These are phyloP conservation scores for Chiloscyllium plagiosum DNA, from an alignment of 2,113 vertebrate genomes.

Conservation along the genomic window DNA sequence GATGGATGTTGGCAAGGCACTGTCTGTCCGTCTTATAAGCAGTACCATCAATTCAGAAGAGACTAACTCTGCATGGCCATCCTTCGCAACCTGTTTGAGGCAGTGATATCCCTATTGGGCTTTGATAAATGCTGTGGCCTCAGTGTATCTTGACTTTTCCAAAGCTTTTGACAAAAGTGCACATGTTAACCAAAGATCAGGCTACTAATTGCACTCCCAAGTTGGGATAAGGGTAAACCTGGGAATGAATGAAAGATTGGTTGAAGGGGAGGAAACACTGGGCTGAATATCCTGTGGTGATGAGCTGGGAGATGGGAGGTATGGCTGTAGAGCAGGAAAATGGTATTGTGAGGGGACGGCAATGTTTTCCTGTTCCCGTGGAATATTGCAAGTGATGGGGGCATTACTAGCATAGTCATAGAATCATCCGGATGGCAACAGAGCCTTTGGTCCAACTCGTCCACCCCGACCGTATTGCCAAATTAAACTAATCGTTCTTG, in stretches of 20 bases:
- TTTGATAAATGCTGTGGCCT: not conserved
- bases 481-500: no score
- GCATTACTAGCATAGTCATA: no score
- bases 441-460: no score
- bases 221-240: not conserved
- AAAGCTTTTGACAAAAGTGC: not conserved
- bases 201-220: not conserved
- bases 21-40: not conserved
- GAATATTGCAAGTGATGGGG: no score
- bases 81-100: not conserved
- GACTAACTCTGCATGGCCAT: not conserved
- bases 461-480: no score
- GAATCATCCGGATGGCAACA: no score
- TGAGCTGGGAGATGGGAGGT: no score
- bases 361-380: no score
- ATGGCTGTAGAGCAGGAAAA: no score
- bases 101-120: not conserved
- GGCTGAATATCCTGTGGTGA: not conserved
- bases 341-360: no score
- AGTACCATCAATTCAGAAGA: not conserved
- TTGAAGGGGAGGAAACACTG: not conserved
- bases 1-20: no score
- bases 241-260: not conserved
- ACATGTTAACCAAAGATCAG: not conserved
- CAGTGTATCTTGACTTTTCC: not conserved